These are phyloP conservation scores for Tetrapedia diversipes DNA, from an alignment of 2,888 invertebrate genomes.

Conservation along the genomic window DNA sequence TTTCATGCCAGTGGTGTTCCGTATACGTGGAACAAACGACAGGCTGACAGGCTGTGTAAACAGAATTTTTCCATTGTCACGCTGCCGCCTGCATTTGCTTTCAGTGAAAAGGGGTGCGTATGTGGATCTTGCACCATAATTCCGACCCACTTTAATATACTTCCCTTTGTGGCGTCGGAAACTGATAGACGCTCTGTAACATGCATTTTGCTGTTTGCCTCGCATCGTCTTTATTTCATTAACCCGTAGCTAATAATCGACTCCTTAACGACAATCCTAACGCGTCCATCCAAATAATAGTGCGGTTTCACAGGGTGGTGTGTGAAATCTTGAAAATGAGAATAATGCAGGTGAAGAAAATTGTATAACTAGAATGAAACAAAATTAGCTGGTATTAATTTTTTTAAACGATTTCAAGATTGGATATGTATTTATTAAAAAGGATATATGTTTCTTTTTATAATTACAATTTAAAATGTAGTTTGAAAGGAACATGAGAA, in stretches of 20 bases:
- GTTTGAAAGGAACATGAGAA: too few species aligned
- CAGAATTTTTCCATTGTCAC: slow-evolving; percentile 66
- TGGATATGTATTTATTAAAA: too few species aligned
- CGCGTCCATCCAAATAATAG: not conserved
- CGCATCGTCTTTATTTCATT: not conserved
- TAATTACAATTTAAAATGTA: too few species aligned
- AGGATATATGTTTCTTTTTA: too few species aligned
- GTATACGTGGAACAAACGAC: slow-evolving; percentile 37
- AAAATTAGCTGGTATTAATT: not conserved
- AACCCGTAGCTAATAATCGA: not conserved
- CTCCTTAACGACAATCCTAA: too few species aligned
- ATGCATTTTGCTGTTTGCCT: not conserved
- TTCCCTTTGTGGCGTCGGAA: slow-evolving; percentile 41
- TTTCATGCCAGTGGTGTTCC: slow-evolving; percentile 29
- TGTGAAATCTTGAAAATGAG: not conserved
- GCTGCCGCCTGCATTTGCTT: slow-evolving; percentile 44
- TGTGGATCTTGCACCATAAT: slow-evolving; percentile 46
- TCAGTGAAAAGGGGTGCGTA: slow-evolving; percentile 31
- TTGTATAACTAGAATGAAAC: not conserved
- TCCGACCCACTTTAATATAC: slow-evolving; percentile 59
- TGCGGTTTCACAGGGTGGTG: not conserved
- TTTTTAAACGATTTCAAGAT: too few species aligned
- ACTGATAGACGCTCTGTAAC: slow-evolving; percentile 39
- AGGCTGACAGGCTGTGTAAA: slow-evolving; percentile 64
- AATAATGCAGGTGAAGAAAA: not conserved